Evolutionary conservation across 35 echinoderm and acorn worm genomes (phyloP).

Genomic region (Eucidaris tribuloides): DNA sequence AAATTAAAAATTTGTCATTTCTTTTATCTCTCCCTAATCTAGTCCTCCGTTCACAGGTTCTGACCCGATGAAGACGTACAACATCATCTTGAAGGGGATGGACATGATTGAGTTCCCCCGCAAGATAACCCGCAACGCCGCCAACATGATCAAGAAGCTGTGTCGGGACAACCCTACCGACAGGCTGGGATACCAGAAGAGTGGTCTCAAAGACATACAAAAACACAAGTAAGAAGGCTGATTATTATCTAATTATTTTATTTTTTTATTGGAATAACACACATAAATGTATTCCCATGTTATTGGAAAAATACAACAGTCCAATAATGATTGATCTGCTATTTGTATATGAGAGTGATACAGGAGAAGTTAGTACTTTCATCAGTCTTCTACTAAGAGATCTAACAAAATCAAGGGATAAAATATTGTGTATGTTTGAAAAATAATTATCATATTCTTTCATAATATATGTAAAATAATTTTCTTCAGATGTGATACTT

Average conservation of each 20-base stretch:
- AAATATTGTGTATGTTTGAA: too few species aligned
- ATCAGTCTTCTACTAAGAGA: background rate
- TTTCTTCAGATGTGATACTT: too few species aligned
- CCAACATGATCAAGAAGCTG: constrained; percentile 95
- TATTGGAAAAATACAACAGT: background rate
- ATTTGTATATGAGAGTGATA: background rate
- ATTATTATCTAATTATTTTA: background rate
- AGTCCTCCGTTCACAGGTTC: constrained; percentile 98
- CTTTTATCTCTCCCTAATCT: background rate
- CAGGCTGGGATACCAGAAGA: constrained; percentile 95
- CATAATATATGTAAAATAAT: too few species aligned
- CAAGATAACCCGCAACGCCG: constrained; percentile 85
- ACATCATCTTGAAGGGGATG: constrained; percentile 96
- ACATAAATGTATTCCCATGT: background rate
- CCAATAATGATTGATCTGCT: background rate
- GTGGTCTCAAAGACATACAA: constrained; percentile 91
- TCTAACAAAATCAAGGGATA: background rate
- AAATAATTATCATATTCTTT: too few species aligned
- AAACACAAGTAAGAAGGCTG: constrained; percentile 83
- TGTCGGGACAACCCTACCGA: constrained; percentile 88
- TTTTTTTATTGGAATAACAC: background rate
- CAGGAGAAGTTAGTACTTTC: background rate
- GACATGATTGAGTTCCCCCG: constrained; percentile 98
- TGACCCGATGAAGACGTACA: constrained; percentile 99
- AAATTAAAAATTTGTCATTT: too few species aligned